Percentiles rank a stretch among this genome's conserved stretches.
Conservation (phyloP, 2,888 invertebrate species). For the Bedellia somnulentella region DNA sequence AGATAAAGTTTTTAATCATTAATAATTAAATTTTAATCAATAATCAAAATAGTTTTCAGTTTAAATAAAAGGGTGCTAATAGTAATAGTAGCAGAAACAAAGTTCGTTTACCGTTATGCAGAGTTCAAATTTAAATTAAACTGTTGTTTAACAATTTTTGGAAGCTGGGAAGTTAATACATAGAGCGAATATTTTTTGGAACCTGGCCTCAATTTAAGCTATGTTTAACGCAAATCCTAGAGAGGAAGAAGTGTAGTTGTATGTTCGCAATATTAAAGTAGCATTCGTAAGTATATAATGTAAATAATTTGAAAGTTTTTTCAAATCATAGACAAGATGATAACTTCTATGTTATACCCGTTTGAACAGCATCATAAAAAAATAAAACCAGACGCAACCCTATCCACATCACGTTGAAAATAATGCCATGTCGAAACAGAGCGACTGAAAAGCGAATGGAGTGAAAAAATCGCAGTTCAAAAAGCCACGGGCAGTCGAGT, state of each 20-base stretch:
- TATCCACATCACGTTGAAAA: too few relatives aligned
- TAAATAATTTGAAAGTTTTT: not conserved
- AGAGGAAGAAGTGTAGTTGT: not conserved
- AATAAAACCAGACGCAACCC: too few relatives aligned
- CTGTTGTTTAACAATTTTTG: too few relatives aligned
- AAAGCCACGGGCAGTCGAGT: conserved; percentile 27
- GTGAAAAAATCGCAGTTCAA: conserved; percentile 57
- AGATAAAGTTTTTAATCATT: not conserved
- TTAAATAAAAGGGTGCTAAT: not conserved
- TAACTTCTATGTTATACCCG: not conserved
- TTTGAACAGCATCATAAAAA: not conserved
- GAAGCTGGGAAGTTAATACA: too few relatives aligned
- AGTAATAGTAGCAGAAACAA: not conserved
- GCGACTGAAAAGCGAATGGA: conserved; percentile 26
- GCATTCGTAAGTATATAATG: not conserved
- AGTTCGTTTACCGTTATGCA: too few relatives aligned
- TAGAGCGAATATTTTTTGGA: too few relatives aligned
- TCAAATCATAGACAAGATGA: not conserved
- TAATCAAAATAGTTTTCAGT: not conserved
- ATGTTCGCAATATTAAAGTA: not conserved
- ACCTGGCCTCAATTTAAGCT: too few relatives aligned
- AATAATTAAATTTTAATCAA: not conserved
- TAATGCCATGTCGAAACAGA: conserved; percentile 4
- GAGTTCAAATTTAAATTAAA: too few relatives aligned
- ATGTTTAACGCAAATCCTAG: too few relatives aligned